Evolutionary conservation across 37 sponge, comb jelly and placozoan species (phyloP).

Genomic region (Cladorhizidae sp.): DNA sequence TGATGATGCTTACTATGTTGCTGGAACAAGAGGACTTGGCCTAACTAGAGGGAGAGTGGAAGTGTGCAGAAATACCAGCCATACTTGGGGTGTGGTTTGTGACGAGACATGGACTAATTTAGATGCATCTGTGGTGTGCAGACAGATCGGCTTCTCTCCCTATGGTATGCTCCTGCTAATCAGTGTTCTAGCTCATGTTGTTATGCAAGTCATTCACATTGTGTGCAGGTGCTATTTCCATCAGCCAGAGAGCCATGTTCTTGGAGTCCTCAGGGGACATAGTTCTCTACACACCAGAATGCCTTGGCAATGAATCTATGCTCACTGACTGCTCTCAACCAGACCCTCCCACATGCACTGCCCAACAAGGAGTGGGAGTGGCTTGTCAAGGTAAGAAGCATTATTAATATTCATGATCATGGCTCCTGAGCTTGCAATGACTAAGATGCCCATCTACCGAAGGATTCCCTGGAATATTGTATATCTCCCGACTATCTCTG

Average conservation of each 20-base stretch:
- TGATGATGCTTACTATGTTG: slow-evolving; percentile 3
- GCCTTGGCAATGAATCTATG: neutral
- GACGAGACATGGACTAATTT: slow-evolving; percentile 13
- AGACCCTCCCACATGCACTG: neutral
- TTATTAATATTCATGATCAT: too few species aligned
- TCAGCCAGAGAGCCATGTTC: neutral
- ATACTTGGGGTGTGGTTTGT: slow-evolving; percentile 23
- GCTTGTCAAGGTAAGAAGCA: neutral
- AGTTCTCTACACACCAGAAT: neutral
- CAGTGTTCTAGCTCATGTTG: neutral
- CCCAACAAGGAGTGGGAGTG: slow-evolving; percentile 1
- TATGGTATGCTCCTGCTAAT: slow-evolving; percentile 8
- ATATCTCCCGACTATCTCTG: too few species aligned
- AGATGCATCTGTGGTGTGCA: slow-evolving; percentile 45
- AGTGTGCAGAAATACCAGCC: slow-evolving; percentile 7
- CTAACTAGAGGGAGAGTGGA: slow-evolving; percentile 39
- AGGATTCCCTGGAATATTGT: too few species aligned
- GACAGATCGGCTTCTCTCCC: slow-evolving; percentile 40
- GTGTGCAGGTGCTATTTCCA: neutral
- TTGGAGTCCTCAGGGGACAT: neutral
- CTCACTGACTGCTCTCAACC: neutral
- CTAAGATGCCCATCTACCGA: too few species aligned
- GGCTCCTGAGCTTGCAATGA: too few species aligned
- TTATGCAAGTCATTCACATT: neutral
- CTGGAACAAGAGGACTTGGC: neutral